Percentiles rank a stretch among this genome's conserved stretches.
phyloP scores from a whole-genome alignment of 2,113 vertebrate genomes.

The Festucalex cinctus region DNA sequence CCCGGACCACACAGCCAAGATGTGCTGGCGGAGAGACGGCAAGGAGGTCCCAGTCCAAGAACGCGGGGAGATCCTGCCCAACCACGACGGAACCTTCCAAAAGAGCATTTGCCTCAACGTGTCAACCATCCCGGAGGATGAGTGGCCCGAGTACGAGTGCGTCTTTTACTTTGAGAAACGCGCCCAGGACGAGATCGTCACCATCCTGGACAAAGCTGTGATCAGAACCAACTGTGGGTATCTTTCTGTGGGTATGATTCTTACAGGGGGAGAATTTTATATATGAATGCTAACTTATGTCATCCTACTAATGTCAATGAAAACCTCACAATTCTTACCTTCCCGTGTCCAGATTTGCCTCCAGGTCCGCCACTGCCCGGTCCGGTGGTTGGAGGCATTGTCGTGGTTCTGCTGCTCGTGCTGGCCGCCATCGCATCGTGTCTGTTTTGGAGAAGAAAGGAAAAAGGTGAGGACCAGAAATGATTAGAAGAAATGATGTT shows the following conservation, averaged over 20 bases:
- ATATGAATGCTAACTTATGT: no score
- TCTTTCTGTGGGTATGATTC: background rate
- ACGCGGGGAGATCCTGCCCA: slow-evolving; percentile 35
- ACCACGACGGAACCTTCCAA: slow-evolving; percentile 56
- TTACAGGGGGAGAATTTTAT: no score
- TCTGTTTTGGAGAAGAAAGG: background rate
- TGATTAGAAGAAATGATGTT: background rate
- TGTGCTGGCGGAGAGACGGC: slow-evolving; percentile 39
- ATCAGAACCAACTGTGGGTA: slow-evolving; percentile 27
- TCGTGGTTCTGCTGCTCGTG: background rate
- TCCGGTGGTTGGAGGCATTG: background rate
- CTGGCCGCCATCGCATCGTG: no score
- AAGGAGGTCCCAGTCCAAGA: slow-evolving; percentile 30
- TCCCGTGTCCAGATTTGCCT: background rate
- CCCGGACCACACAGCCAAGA: slow-evolving; percentile 6
- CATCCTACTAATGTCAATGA: no score
- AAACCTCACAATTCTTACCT: background rate
- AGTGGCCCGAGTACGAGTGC: slow-evolving; percentile 22
- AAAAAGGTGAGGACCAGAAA: background rate
- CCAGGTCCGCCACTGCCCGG: background rate
- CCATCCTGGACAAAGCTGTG: slow-evolving; percentile 2
- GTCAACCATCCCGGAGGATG: background rate
- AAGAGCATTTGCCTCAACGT: slow-evolving; percentile 21
- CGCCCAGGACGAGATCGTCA: background rate
- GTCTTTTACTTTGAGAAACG: slow-evolving; percentile 25